These are phyloP conservation scores for Sorex fumeus DNA, from an alignment of 2,113 vertebrate species.

Conservation along the genomic window DNA sequence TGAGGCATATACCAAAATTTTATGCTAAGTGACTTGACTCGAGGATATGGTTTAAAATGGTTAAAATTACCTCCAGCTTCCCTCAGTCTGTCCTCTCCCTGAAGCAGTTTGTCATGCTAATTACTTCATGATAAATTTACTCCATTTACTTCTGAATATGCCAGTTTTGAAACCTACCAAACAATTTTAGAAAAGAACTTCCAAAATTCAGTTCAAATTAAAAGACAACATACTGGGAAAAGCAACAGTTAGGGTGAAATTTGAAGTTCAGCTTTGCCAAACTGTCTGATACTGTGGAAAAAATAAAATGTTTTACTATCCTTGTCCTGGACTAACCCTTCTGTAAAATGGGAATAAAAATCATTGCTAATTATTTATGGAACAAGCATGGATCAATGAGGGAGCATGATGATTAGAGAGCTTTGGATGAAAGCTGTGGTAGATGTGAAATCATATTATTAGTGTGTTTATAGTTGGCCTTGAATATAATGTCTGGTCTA, in stretches of 20 bases:
- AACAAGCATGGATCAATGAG: conserved; percentile 40
- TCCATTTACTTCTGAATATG: not conserved
- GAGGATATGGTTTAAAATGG: conserved; percentile 41
- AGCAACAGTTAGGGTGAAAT: not conserved
- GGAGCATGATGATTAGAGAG: conserved; percentile 54
- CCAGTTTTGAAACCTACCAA: not conserved
- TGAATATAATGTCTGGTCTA: conserved; percentile 52
- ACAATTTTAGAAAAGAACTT: conserved; percentile 18
- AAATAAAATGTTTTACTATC: not conserved
- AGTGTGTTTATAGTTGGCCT: conserved; percentile 60
- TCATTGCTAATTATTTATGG: conserved; percentile 40
- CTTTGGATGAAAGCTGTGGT: conserved; percentile 57
- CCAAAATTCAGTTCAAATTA: conserved; percentile 4
- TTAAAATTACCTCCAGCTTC: not conserved
- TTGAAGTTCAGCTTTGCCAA: conserved; percentile 10
- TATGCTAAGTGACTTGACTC: conserved; percentile 55
- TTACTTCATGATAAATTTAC: too few relatives aligned
- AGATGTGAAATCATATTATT: conserved; percentile 47
- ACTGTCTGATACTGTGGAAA: not conserved
- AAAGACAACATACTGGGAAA: not conserved
- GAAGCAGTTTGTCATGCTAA: not conserved
- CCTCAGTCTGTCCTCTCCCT: not conserved
- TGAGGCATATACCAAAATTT: not conserved
- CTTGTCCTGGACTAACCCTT: conserved; percentile 55
- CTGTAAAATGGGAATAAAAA: conserved; percentile 62